Evolutionary conservation across 2,888 invertebrate genomes (phyloP).

Genomic region (Xylocampa areola): DNA sequence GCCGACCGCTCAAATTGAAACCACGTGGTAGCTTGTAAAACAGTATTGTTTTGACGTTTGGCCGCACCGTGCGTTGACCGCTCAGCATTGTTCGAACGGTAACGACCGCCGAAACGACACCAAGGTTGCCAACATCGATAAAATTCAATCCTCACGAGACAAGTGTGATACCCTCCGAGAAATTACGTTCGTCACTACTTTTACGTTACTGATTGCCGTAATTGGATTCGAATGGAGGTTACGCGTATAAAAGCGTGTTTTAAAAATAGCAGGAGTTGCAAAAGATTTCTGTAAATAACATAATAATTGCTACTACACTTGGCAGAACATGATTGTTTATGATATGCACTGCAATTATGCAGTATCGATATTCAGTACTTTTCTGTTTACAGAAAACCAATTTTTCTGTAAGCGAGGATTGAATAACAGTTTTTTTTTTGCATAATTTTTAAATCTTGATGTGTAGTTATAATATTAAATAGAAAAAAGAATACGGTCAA

Average conservation of each 20-base stretch:
- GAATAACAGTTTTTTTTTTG: no score
- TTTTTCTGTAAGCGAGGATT: no score
- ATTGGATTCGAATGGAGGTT: constrained; percentile 17
- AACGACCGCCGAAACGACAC: constrained; percentile 62
- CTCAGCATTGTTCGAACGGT: constrained; percentile 59
- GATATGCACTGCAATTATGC: no score
- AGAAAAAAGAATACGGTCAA: no score
- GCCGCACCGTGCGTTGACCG: constrained; percentile 53
- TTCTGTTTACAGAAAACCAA: no score
- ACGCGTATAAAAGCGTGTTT: not conserved
- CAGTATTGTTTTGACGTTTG: constrained; percentile 60
- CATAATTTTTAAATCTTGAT: no score
- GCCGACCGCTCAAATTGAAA: constrained; percentile 36
- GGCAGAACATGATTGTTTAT: constrained; percentile 2
- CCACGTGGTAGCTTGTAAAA: constrained; percentile 58
- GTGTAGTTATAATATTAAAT: no score
- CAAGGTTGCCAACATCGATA: constrained; percentile 68
- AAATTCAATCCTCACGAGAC: constrained; percentile 59
- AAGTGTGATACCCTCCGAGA: constrained; percentile 28
- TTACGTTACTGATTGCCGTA: constrained; percentile 33
- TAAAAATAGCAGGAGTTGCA: constrained; percentile 26
- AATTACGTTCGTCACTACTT: constrained; percentile 37
- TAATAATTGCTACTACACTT: constrained; percentile 11
- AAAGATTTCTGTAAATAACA: constrained; percentile 23
- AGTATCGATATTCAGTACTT: no score